Evolutionary conservation across 2,888 invertebrate genomes (phyloP).

Genomic region (Lithosia quadra): DNA sequence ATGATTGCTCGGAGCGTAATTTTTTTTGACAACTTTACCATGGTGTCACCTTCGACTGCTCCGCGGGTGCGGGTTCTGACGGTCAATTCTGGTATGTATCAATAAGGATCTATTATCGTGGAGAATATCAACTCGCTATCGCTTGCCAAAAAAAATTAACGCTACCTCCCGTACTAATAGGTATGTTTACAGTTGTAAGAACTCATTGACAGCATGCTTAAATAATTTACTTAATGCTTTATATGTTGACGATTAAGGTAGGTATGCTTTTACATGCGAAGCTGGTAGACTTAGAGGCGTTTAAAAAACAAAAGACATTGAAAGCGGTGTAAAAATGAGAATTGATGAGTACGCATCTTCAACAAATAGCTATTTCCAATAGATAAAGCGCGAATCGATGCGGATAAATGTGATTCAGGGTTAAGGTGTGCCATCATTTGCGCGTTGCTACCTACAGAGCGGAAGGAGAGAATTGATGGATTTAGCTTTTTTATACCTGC

Average conservation of each 20-base stretch:
- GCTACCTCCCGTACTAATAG: no score
- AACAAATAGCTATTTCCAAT: neutral
- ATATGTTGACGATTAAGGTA: neutral
- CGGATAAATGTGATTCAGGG: slow-evolving; percentile 4
- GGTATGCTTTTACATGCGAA: neutral
- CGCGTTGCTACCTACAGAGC: neutral
- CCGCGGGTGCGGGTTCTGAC: no score
- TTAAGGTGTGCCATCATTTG: neutral
- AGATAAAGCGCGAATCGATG: neutral
- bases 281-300: neutral
- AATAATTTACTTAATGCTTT: no score
- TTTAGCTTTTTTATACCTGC: neutral
- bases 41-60: no score
- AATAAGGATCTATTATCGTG: no score
- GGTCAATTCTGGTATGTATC: no score
- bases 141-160: no score
- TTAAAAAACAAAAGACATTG: neutral
- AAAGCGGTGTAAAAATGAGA: neutral
- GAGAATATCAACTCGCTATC: no score
- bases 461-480: neutral
- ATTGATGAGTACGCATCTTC: neutral
- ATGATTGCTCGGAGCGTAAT: no score
- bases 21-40: no score
- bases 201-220: no score
- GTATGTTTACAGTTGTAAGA: no score